Evolutionary conservation across 2,113 vertebrate species (phyloP).

Genomic region (Myrmecobius fasciatus): DNA sequence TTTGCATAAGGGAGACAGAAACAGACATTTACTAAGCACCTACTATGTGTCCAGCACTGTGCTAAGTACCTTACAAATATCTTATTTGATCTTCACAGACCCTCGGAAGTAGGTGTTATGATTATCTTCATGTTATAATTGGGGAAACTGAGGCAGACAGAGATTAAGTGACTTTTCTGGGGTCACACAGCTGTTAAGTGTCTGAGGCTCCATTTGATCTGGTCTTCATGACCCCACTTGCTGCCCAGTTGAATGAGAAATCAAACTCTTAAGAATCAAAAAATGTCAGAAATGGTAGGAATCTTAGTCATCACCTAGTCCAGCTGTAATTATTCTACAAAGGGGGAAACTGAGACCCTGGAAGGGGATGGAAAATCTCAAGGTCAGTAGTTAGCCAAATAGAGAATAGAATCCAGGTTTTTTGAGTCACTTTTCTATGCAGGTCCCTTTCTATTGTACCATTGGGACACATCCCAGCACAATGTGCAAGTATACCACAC

Average conservation of each 20-base stretch:
- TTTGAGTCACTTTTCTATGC: background rate
- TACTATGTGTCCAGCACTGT: background rate
- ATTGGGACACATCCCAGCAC: background rate
- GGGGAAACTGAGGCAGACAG: background rate
- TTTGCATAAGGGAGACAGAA: background rate
- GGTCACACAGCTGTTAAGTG: background rate
- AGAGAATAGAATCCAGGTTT: background rate
- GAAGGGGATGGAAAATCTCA: too few species aligned
- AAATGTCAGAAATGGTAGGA: background rate
- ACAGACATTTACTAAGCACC: background rate
- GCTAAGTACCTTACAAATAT: background rate
- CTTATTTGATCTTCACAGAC: background rate
- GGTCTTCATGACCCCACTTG: background rate
- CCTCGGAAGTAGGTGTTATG: background rate
- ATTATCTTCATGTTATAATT: background rate
- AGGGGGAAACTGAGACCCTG: background rate
- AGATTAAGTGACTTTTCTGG: background rate
- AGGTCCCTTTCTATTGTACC: background rate
- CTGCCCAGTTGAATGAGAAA: background rate
- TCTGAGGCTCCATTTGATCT: background rate
- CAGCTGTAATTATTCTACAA: rapidly evolving
- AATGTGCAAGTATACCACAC: background rate
- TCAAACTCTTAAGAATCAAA: background rate
- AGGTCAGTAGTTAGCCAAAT: background rate
- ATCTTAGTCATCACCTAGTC: background rate